phyloP scores from a whole-genome alignment of 2,888 invertebrate species.

The Cynaeus angustus region DNA sequence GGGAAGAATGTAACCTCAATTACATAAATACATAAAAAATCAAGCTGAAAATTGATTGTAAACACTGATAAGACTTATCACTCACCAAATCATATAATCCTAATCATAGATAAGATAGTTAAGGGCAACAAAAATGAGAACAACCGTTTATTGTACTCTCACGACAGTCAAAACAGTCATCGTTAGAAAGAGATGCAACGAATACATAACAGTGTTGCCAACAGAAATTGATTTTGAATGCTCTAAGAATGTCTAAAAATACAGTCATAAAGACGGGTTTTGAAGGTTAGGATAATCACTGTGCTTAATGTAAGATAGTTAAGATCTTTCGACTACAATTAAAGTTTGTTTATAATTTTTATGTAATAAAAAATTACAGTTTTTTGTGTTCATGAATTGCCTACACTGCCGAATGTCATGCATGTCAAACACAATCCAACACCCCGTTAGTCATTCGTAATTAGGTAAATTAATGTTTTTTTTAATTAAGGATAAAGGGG shows the following conservation, averaged over 20 bases:
- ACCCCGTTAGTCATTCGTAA: too few relatives aligned
- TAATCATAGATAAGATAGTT: slow-evolving; percentile 23
- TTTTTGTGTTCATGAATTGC: neutral
- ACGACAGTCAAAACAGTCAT: slow-evolving; percentile 46
- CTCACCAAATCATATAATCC: slow-evolving; percentile 45
- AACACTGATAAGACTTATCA: slow-evolving; percentile 42
- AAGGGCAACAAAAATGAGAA: slow-evolving; percentile 34
- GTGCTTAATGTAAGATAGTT: too few relatives aligned
- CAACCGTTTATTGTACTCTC: slow-evolving; percentile 29
- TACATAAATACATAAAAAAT: neutral
- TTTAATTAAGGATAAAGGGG: too few relatives aligned
- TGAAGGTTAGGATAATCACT: too few relatives aligned
- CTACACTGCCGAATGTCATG: too few relatives aligned
- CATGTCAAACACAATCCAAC: too few relatives aligned
- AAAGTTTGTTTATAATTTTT: too few relatives aligned
- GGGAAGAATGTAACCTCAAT: slow-evolving; percentile 22
- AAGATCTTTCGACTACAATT: too few relatives aligned
- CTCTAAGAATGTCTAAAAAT: neutral
- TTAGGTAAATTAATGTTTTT: too few relatives aligned
- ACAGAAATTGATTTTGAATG: slow-evolving; percentile 24
- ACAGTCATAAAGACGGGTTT: too few relatives aligned
- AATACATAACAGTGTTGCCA: slow-evolving; percentile 43
- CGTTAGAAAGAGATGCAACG: slow-evolving; percentile 44
- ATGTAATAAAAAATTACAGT: too few relatives aligned
- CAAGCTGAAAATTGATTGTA: neutral